Base-by-base conservation (phyloP, 2,797 vertebrate species). In the Poeciliopsis presidionis region DNA sequence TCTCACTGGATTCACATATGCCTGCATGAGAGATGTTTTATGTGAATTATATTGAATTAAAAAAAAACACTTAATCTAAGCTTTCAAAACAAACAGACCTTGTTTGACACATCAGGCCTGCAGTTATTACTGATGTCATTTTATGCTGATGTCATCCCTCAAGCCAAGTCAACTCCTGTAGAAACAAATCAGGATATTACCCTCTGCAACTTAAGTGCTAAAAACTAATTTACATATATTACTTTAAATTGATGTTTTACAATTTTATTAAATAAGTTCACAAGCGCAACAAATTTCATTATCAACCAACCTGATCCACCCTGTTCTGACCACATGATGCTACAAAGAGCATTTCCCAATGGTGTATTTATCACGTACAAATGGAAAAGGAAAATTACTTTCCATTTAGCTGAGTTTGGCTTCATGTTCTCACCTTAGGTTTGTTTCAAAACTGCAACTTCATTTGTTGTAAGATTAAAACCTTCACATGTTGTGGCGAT, bases 111-210 rank as follows among this genome's bases (percentile, higher is more conserved):
- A 75, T 75, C 63, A 81, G 43, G 75, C 69, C 75, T 81, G 43
- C 74, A 74, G 82, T 79, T 39, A 81, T 88, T 82, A 69, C 77
- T 7, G 80, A 86, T 78, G 81, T 80, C 61, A 77, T 61, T 74
- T 25, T 49, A 25, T 69, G 49, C 57, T 72, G 74, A 70, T 43
- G 30, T 81, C 49, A 73, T 67, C 73, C 45, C 41, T 49, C 65
- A 43, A 65, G 76, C 86, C 86, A 89, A 83, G 83, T 88, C 67
- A 85, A 84, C 86, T 91, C 86, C 84, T 81, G 2, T 3, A 88
- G 85, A 83, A 89, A 86, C 74, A 83, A 82, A 89, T 92, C 72
- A 87, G 86, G 67, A 77, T 69, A 82, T 91, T 83, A 87, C 85
- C 84, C 74, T 71, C 59, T 81, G 80, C 72, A 33, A 74, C 77